Percentiles rank a stretch among this genome's conserved stretches.
Conservation (phyloP, 2,888 invertebrate species). For the Troilus luridus region DNA sequence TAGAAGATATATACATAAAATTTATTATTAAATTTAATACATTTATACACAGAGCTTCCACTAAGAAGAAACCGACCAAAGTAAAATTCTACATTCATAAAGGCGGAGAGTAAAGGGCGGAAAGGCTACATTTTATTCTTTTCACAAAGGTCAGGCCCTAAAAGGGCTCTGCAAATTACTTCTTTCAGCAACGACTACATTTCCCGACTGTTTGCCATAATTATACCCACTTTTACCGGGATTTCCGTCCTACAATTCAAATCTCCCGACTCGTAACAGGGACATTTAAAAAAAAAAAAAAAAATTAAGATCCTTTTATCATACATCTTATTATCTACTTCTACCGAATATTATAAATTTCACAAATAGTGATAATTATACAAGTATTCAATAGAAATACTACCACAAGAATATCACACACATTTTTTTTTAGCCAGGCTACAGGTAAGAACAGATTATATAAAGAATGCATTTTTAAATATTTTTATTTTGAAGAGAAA, state of each 20-base stretch:
- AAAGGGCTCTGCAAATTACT: conserved; percentile 33
- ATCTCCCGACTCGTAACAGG: not conserved
- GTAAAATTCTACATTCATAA: conserved; percentile 37
- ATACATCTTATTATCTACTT: no score
- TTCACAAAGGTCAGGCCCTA: conserved; percentile 23
- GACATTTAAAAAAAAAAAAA: not conserved
- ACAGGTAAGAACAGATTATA: no score
- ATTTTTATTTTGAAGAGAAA: no score
- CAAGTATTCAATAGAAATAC: no score
- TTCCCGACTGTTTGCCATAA: conserved; percentile 20
- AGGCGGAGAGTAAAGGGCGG: not conserved
- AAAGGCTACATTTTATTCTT: conserved; percentile 40
- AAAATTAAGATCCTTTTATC: not conserved
- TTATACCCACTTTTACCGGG: not conserved
- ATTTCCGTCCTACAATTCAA: conserved; percentile 6
- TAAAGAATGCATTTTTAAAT: no score
- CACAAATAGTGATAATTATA: no score
- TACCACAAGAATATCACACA: no score
- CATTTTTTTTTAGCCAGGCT: no score
- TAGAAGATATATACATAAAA: no score
- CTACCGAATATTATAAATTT: no score
- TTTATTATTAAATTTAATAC: no score
- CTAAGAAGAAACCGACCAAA: not conserved
- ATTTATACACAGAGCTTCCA: not conserved
- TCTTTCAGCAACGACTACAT: conserved; percentile 11